Base-by-base conservation (phyloP, 2,113 vertebrate species). In the Oenanthe oenanthe region DNA sequence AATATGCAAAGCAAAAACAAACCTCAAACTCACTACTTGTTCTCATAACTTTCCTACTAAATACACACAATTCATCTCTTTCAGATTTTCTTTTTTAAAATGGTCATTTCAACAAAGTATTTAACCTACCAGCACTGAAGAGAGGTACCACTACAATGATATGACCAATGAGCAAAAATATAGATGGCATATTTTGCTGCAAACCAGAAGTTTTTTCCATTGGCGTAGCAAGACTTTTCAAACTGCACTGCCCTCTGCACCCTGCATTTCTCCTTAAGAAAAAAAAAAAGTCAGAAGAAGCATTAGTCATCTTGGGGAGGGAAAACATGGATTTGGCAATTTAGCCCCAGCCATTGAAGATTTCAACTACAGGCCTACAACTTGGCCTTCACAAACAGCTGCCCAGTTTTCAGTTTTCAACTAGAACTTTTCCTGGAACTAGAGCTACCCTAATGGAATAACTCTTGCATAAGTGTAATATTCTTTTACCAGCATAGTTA, bases 51-150 rank as follows among this genome's bases (percentile, higher is more conserved):
- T 45, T 75, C 25, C 54, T 54, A 28, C 12, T 60, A 61, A 75
- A 73, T 32, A 58, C 14, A 93, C 4, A 20, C 5, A 80, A 62
- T 6, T 32, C 0, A 0, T 51, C 20, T 43, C 42, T n/a, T 72
- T 25, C 2, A 63, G 12, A 34, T n/a, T 72, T 85, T 88, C 45
- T 77, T 62, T 86, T 77, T 11, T 31, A 25, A 74, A 84, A 78
- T 45, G 1, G 53, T 11, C 42, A 73, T 66, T 89, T 62, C 60
- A 77, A 21, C 31, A 47, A 92, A 2, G 1, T 20, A 51, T 48
- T 88, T 78, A 72, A 98, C 98, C 97, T 96, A 98, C 98, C 97
- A 79, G 95, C 87, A 75, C 72, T 67, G 85, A 96, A 58, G n/a
- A 92, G 57, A 71, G 94, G 92, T 74, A 90, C 85, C 89, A 95